Base-by-base conservation (phyloP, 2,888 invertebrate genomes). In the Cantharis rustica region DNA sequence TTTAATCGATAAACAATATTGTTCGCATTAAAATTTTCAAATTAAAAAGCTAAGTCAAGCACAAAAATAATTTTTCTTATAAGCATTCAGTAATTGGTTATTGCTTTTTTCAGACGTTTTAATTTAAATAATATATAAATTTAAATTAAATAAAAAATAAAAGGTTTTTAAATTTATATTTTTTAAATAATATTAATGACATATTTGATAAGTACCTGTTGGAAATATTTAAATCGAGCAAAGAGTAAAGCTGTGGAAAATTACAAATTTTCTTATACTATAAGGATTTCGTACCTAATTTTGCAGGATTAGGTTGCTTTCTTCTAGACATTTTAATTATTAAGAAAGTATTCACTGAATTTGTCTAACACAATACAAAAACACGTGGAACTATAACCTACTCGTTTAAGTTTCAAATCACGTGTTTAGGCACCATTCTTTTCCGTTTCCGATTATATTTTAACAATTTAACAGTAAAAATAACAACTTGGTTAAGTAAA, bases 281-380 rank as follows among this genome's bases (percentile, higher is more conserved):
- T 31, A n/a, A 47, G n/a, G n/a, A n/a, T 47, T n/a, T 78, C 81
- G 75, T 82, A 85, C 85, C 85, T 79, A 85, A 80, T 83, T 85
- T 85, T 70, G 85, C 85, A 64, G 85, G 85, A 84, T 85, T 85
- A 27, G 85, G 83, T 79, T 85, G 85, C 81, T 85, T 86, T 76
- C 85, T 83, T 80, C 84, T 82, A 70, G 84, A 85, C 85, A 85
- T 85, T 78, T 79, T 83, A 75, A 61, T 70, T 66, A 61, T 31
- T 23, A 27, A 70, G 47, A 1, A 23, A 17, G 47, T 69, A 70
- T 15, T 70, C 70, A 47, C 47, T 47, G 47, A 47, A 17, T 26
- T 17, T 16, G 17, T 31, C 26, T n/a, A 64, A 73, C 69, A 16
- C 68, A 17, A 27, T 64, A 68, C 31, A 73, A 26, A 73, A 20